These are phyloP conservation scores for Scomber colias DNA, from an alignment of 2,113 vertebrate species.

Conservation along the genomic window DNA sequence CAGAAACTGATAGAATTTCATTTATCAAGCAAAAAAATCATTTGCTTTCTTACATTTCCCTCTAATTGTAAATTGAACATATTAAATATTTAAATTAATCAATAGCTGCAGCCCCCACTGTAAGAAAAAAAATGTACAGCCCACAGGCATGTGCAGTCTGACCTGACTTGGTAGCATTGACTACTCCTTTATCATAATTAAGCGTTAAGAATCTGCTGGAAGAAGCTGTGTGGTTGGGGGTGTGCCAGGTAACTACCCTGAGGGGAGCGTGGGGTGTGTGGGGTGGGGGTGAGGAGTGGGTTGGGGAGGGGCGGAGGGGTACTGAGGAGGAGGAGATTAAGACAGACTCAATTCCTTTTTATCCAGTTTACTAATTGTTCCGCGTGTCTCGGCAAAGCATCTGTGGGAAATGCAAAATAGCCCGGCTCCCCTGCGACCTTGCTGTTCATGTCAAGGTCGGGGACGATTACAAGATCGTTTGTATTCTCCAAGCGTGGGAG, in stretches of 20 bases:
- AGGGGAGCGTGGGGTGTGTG: slow-evolving; percentile 10
- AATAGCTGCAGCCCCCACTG: slow-evolving; percentile 1
- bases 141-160: slow-evolving; percentile 42
- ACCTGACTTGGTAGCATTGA: slow-evolving; percentile 79
- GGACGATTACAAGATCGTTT: slow-evolving; percentile 82
- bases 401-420: slow-evolving; percentile 73
- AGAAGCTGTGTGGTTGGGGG: slow-evolving; percentile 36
- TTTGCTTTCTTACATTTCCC: no score
- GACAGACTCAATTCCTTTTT: slow-evolving; percentile 49
- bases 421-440: slow-evolving; percentile 55
- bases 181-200: slow-evolving; percentile 84
- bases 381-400: slow-evolving; percentile 59
- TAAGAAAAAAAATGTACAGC: not conserved
- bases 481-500: slow-evolving; percentile 79
- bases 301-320: not conserved
- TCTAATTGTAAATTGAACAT: no score
- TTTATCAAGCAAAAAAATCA: not conserved
- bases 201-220: slow-evolving; percentile 75
- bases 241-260: slow-evolving; percentile 57
- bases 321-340: slow-evolving; percentile 1
- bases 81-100: not conserved
- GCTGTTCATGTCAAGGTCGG: slow-evolving; percentile 77
- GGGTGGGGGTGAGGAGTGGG: not conserved
- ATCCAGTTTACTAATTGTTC: slow-evolving; percentile 84
- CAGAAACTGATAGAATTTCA: not conserved